A percentile compares a stretch with the other conserved stretches of the same genome.
phyloP scores from a whole-genome alignment of 1,140 invertebrate genomes.

The Diorhabda sublineata region DNA sequence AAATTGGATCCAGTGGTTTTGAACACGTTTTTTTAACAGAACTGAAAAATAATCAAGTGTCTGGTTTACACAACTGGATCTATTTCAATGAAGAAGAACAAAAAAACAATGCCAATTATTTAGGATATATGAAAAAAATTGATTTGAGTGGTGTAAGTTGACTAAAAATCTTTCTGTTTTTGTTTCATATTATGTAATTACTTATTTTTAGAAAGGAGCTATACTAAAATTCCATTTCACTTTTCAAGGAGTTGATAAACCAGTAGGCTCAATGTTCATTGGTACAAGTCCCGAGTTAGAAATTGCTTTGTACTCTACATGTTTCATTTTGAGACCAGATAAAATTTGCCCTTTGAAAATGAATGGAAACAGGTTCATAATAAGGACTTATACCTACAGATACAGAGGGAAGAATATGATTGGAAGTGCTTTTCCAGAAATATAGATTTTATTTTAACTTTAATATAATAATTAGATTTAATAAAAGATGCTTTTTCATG shows the following conservation, averaged over 20 bases:
- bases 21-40: constrained; percentile 86
- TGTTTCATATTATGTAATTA: constrained; percentile 25
- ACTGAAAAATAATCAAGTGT: constrained; percentile 69
- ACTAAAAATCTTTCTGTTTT: background rate
- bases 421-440: constrained; percentile 75
- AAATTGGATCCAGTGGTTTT: constrained; percentile 76
- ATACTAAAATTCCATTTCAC: constrained; percentile 74
- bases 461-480: too few species aligned
- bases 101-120: constrained; percentile 65
- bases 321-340: constrained; percentile 69
- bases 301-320: constrained; percentile 85
- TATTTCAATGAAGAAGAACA: constrained; percentile 73
- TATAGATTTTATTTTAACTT: constrained; percentile 45
- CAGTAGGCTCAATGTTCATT: constrained; percentile 76
- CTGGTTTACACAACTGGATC: constrained; percentile 87
- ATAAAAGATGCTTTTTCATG: too few species aligned
- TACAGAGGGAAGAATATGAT: constrained; percentile 72
- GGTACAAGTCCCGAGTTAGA: constrained; percentile 92
- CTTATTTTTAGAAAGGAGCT: constrained; percentile 66
- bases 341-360: constrained; percentile 67
- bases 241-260: constrained; percentile 71
- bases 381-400: constrained; percentile 67
- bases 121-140: constrained; percentile 71
- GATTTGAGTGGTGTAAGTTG: constrained; percentile 65
- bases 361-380: constrained; percentile 63